Conservation (phyloP, 2,797 vertebrate species). For the Amblyopsis hoosieri region DNA sequence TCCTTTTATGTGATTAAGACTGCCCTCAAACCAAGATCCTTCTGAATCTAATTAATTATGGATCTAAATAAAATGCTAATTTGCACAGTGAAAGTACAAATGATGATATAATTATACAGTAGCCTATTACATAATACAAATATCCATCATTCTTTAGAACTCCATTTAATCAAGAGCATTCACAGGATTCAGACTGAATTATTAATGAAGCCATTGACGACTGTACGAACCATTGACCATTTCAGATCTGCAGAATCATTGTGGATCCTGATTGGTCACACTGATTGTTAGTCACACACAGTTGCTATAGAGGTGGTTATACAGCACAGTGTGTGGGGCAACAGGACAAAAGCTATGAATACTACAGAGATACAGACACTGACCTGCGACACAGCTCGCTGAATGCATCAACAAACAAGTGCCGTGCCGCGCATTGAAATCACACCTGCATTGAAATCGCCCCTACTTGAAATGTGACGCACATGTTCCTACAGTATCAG, state of each 20-base stretch:
- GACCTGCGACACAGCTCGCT: background rate
- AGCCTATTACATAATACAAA: background rate
- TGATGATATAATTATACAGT: too few relatives aligned
- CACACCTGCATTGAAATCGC: conserved; percentile 32
- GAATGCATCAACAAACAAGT: background rate
- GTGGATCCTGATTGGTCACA: background rate
- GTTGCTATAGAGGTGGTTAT: too few relatives aligned
- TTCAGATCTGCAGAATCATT: background rate
- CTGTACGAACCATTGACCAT: background rate
- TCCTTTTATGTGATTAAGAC: too few relatives aligned
- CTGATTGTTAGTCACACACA: background rate
- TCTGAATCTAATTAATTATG: too few relatives aligned
- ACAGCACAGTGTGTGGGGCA: background rate
- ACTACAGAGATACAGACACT: background rate
- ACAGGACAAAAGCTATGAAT: background rate
- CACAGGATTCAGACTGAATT: background rate
- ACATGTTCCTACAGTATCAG: too few relatives aligned
- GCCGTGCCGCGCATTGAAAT: background rate
- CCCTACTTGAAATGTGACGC: conserved; percentile 36
- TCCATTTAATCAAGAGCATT: background rate
- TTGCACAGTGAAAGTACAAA: too few relatives aligned
- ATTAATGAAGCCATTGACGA: background rate
- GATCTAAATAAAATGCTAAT: too few relatives aligned
- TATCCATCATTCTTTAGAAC: background rate
- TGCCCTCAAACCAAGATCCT: too few relatives aligned